These are phyloP conservation scores for Spisula subtruncata DNA, from an alignment of 2,888 invertebrate species.

Conservation along the genomic window DNA sequence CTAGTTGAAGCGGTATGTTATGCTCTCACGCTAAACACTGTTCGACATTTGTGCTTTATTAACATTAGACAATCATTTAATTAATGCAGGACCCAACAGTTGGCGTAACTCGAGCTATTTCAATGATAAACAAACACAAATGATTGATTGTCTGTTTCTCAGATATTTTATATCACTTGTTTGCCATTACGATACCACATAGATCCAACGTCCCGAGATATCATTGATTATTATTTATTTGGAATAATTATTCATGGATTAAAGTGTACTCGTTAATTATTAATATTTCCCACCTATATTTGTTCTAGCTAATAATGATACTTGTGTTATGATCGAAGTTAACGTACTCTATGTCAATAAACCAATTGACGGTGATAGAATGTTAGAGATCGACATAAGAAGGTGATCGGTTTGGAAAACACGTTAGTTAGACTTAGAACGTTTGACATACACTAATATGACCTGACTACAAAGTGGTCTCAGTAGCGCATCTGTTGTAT, in stretches of 20 bases:
- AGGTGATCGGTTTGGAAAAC: no score
- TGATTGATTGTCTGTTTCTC: slow-evolving; percentile 17
- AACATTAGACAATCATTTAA: no score
- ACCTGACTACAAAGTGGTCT: no score
- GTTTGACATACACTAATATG: no score
- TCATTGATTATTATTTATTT: slow-evolving; percentile 16
- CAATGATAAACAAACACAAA: neutral
- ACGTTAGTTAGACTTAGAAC: no score
- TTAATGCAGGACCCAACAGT: no score
- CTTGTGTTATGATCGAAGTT: neutral
- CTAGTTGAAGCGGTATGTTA: no score
- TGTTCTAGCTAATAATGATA: neutral
- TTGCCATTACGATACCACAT: neutral
- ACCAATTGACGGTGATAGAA: neutral
- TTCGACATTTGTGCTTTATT: no score
- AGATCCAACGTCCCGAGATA: neutral
- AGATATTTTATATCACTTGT: neutral
- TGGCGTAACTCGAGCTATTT: no score
- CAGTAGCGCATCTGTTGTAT: no score
- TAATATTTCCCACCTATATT: slow-evolving; percentile 16
- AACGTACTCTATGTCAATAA: neutral
- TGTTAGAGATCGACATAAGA: neutral
- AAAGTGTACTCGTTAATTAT: neutral
- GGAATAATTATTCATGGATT: neutral
- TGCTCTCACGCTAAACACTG: no score